Evolutionary conservation across 2,888 invertebrate genomes (phyloP), one percentile per base, ranked within the genome.

Genomic region (Diplolepis rosae): DNA sequence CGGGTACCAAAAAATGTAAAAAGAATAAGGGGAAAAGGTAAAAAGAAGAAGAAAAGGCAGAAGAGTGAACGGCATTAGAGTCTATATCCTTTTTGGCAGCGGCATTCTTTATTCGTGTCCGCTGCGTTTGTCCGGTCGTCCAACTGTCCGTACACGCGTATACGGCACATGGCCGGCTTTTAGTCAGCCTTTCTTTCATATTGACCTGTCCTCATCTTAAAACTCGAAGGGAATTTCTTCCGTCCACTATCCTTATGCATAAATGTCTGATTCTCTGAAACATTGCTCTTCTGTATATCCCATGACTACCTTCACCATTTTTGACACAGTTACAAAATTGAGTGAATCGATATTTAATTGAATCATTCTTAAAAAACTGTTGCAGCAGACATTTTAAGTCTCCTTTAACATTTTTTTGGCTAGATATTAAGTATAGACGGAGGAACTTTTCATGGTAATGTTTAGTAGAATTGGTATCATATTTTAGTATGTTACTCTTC

Each of bases 31-130:
- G 27, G 35, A 9, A 35, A 24, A 32, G 61, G 42, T 50, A 68
- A 32, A 30, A 51, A 68, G 42, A 69, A 56, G 39, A 45, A 35
- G 15, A 24, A 39, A 30, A 56, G 24, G 66, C 22, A n/a, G 18
- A 39, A 61, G 13, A 24, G 28, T 11, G 18, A 61, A 67, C 45
- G 51, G 66, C 11, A 66, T 66, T 66, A 66, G 32, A 48, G 66
- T 22, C 28, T 73, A 50, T 71, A 52, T 61, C 71, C 69, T 75
- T 69, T 73, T 76, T 73, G 68, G 68, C 71, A 70, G 48, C 75
- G 74, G 75, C 77, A 77, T 77, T 75, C 77, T 75, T 75, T 73
- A 74, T 74, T 75, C 74, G 71, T 77, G 77, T 76, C 70, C 75
- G 73, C 73, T 75, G 71, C 66, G 72, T 15, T 30, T 69, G 68